These are phyloP conservation scores for Opisthocomus hoazin DNA, from an alignment of 2,113 vertebrate species.

Conservation along the genomic window DNA sequence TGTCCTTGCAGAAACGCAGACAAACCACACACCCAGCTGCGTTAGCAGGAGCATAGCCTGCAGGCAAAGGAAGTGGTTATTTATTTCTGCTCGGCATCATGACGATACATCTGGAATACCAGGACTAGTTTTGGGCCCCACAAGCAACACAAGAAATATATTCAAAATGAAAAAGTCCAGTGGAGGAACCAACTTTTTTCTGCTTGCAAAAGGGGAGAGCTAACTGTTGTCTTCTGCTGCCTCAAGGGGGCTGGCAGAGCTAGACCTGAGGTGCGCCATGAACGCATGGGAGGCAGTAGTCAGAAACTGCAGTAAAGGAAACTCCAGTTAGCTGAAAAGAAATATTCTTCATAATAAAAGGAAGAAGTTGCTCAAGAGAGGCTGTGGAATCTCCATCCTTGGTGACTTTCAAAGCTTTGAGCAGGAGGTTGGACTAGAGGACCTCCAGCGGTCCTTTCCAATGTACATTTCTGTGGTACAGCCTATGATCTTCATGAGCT, in stretches of 20 bases:
- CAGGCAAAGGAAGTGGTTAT: neutral
- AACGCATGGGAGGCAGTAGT: neutral
- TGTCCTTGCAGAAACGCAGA: conserved; percentile 11
- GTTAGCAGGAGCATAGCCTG: neutral
- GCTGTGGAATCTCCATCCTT: neutral
- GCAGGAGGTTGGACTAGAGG: neutral
- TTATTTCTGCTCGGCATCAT: neutral
- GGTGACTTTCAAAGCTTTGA: neutral
- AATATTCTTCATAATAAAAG: neutral
- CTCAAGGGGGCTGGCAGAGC: neutral
- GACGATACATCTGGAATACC: neutral
- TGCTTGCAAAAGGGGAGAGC: neutral
- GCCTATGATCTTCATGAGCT: neutral
- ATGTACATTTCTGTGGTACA: neutral
- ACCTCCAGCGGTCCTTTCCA: conserved; percentile 5
- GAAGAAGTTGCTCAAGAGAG: neutral
- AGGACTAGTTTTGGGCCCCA: neutral
- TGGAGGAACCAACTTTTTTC: neutral
- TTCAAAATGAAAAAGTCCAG: neutral
- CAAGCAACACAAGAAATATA: neutral
- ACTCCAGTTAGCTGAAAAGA: neutral
- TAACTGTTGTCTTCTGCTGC: neutral
- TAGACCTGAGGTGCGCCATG: neutral
- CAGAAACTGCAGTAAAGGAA: neutral
- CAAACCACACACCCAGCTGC: neutral